Evolutionary conservation across 2,888 invertebrate genomes (phyloP).

Genomic region (Ariolimax columbianus): DNA sequence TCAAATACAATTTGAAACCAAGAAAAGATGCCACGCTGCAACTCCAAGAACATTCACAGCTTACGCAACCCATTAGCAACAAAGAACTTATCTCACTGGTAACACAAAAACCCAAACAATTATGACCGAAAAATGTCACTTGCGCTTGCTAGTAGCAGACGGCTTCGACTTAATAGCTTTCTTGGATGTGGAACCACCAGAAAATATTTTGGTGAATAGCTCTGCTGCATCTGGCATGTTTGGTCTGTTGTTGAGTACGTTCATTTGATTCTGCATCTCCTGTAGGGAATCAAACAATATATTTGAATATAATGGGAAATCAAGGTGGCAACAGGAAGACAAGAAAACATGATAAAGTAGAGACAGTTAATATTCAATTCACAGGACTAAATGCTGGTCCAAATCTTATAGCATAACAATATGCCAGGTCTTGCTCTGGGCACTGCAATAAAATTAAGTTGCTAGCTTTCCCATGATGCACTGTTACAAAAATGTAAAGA

Average conservation of each 20-base stretch:
- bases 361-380: too few species aligned
- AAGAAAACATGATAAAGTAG: too few species aligned
- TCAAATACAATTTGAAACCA: neutral
- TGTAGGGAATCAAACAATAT: conserved; percentile 82
- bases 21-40: neutral
- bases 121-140: conserved; percentile 36
- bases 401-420: too few species aligned
- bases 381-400: too few species aligned
- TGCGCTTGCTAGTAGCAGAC: conserved; percentile 49
- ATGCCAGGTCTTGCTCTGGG: too few species aligned
- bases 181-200: conserved; percentile 82
- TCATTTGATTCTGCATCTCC: conserved; percentile 84
- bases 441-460: too few species aligned
- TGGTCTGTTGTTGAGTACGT: conserved; percentile 84
- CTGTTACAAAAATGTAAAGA: too few species aligned
- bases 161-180: conserved; percentile 66
- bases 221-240: conserved; percentile 96
- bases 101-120: neutral
- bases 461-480: too few species aligned
- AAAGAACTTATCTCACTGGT: neutral
- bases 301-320: too few species aligned
- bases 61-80: neutral
- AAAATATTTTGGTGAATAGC: conserved; percentile 91
- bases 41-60: neutral
- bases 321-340: too few species aligned